phyloP scores from a whole-genome alignment of 1,140 invertebrate species.

The Brachionus sp. region DNA sequence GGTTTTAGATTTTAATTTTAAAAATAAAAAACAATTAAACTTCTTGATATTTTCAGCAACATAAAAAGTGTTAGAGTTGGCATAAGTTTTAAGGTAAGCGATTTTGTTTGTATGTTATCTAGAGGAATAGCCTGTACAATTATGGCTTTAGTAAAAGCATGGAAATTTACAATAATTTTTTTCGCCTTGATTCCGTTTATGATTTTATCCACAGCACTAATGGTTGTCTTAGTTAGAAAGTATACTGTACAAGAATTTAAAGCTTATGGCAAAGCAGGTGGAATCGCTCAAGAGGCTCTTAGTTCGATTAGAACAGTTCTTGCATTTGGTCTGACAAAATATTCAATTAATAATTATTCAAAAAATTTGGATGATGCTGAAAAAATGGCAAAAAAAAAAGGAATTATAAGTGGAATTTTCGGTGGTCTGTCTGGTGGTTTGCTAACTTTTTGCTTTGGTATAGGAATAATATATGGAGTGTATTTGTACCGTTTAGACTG shows the following conservation, averaged over 20 bases:
- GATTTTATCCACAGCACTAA: constrained; percentile 36
- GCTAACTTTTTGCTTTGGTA: constrained; percentile 15
- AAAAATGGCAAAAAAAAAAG: constrained; percentile 34
- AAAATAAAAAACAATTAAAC: background rate
- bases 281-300: constrained; percentile 30
- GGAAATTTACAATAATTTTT: constrained; percentile 45
- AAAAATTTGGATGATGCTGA: background rate
- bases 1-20: background rate
- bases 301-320: constrained; percentile 40
- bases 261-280: constrained; percentile 29
- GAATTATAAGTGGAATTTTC: constrained; percentile 19
- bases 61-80: constrained; percentile 13
- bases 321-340: constrained; percentile 48
- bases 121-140: constrained; percentile 11
- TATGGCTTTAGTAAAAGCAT: constrained; percentile 4
- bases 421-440: background rate
- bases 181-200: constrained; percentile 30
- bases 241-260: constrained; percentile 37
- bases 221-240: constrained; percentile 40
- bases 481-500: constrained; percentile 47
- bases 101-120: constrained; percentile 29
- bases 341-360: constrained; percentile 53
- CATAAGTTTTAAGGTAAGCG: constrained; percentile 5
- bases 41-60: background rate
- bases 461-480: constrained; percentile 1